Conservation (phyloP, 64 coral and sea anemone genomes). For the Astreopora myriophthalma region DNA sequence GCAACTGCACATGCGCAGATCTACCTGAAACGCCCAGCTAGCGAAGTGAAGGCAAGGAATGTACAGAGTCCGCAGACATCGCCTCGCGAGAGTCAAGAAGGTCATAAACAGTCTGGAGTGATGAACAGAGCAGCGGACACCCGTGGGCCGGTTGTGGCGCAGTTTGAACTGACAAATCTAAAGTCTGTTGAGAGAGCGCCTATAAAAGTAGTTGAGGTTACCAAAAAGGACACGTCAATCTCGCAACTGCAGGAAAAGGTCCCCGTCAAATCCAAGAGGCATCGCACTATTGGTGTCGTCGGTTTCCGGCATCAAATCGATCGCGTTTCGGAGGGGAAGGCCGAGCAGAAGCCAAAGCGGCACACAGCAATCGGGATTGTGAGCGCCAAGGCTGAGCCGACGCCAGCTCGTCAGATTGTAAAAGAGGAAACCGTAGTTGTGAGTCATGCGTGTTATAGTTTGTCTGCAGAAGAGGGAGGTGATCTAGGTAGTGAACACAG, state of each 20-base stretch:
- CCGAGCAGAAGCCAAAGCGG: conserved; percentile 55
- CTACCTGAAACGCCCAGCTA: conserved; percentile 75
- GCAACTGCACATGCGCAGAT: conserved; percentile 69
- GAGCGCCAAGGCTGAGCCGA: conserved; percentile 1
- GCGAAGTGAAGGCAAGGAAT: neutral
- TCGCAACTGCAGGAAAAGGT: neutral
- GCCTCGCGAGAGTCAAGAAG: neutral
- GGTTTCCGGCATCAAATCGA: conserved; percentile 70
- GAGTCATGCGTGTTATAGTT: neutral
- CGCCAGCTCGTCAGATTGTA: conserved; percentile 13
- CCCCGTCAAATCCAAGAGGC: conserved; percentile 38
- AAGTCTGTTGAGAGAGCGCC: conserved; percentile 36
- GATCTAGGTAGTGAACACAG: neutral
- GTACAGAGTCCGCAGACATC: neutral
- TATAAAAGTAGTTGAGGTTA: conserved; percentile 73
- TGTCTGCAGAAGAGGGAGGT: neutral
- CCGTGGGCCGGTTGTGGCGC: neutral
- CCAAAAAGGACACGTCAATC: conserved; percentile 27
- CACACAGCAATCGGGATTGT: conserved; percentile 72
- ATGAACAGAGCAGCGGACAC: neutral
- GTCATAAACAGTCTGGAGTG: neutral
- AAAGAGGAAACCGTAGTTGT: conserved; percentile 27
- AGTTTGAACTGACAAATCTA: conserved; percentile 43
- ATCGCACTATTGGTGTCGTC: conserved; percentile 71
- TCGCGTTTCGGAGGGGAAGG: conserved; percentile 39